These are phyloP conservation scores for Lapara coniferarum DNA, from an alignment of 2,888 invertebrate species.

Conservation along the genomic window DNA sequence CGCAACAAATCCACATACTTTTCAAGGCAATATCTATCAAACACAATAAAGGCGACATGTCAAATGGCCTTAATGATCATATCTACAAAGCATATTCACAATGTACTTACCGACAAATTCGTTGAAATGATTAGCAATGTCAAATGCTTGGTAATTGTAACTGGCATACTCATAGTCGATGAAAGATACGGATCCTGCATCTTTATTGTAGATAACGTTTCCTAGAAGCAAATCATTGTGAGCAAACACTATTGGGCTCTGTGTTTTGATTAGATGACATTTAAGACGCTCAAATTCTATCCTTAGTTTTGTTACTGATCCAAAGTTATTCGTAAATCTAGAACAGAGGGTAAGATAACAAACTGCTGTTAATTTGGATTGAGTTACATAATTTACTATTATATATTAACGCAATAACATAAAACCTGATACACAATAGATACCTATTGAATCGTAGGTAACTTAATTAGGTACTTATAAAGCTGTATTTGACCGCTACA, in stretches of 20 bases:
- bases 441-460: too few species aligned
- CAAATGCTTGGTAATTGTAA: conserved; percentile 96
- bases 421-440: not conserved
- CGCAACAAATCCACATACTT: not conserved
- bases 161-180: conserved; percentile 99
- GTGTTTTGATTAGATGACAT: conserved; percentile 83
- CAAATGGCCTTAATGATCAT: not conserved
- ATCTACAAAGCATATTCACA: not conserved
- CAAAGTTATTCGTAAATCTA: conserved; percentile 88
- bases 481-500: too few species aligned
- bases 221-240: conserved; percentile 98
- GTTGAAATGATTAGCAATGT: conserved; percentile 98
- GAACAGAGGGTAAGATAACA: conserved; percentile 55
- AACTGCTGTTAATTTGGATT: not conserved
- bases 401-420: conserved; percentile 5
- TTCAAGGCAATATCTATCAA: not conserved
- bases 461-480: too few species aligned
- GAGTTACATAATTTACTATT: conserved; percentile 12
- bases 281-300: conserved; percentile 88
- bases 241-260: conserved; percentile 94
- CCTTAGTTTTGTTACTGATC: conserved; percentile 86
- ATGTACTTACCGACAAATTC: conserved; percentile 94
- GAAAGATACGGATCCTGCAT: conserved; percentile 89
- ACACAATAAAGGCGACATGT: too few species aligned
- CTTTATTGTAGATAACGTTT: conserved; percentile 94